These are phyloP conservation scores for Cyanistes caeruleus DNA, from an alignment of 2,113 vertebrate species.

Conservation along the genomic window DNA sequence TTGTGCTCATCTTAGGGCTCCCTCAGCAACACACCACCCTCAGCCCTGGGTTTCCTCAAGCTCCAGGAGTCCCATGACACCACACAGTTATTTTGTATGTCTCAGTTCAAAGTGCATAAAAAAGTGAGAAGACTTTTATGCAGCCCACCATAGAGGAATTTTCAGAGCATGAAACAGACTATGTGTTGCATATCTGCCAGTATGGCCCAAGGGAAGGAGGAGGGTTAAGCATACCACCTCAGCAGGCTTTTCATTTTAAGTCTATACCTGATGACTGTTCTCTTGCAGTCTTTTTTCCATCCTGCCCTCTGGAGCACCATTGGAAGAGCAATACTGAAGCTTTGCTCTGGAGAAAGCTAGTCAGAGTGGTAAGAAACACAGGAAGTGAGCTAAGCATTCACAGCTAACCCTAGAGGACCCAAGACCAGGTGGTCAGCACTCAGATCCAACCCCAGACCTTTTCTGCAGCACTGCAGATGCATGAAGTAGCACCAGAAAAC, in stretches of 20 bases:
- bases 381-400: background rate
- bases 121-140: background rate
- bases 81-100: background rate
- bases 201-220: conserved; percentile 11
- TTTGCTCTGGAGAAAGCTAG: background rate
- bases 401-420: background rate
- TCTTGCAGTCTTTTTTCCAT: background rate
- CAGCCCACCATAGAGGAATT: background rate
- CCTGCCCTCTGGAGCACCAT: background rate
- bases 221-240: background rate
- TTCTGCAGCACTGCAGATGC: background rate
- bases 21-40: background rate
- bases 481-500: background rate
- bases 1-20: background rate
- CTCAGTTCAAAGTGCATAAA: conserved; percentile 53
- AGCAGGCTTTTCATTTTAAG: background rate
- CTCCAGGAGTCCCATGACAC: background rate
- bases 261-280: background rate
- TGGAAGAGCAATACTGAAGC: background rate
- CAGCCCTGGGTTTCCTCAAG: background rate
- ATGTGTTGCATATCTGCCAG: background rate
- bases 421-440: background rate
- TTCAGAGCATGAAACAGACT: background rate
- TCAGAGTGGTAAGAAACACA: background rate
- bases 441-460: background rate